A percentile compares a stretch with the other conserved stretches of the same genome.
Evolutionary conservation across 2,888 invertebrate genomes (phyloP).

Genomic region (Maniola hyperantus): DNA sequence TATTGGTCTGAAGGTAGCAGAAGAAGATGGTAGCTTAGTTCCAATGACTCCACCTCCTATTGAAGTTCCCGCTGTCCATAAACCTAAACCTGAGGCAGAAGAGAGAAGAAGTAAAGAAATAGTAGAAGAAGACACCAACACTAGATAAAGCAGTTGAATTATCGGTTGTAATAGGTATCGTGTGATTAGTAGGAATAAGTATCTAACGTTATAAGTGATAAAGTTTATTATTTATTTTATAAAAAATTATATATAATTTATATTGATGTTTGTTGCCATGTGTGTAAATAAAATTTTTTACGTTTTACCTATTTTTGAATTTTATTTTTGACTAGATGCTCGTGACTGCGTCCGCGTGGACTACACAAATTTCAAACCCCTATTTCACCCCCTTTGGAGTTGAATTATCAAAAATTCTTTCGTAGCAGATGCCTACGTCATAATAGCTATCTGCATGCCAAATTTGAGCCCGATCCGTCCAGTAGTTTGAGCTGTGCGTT

Average conservation of each 20-base stretch:
- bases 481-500: too few relatives aligned
- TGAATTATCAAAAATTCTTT: too few relatives aligned
- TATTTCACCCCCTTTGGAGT: too few relatives aligned
- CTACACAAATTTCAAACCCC: too few relatives aligned
- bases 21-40: constrained; percentile 84
- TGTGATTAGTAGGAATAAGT: constrained; percentile 13
- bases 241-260: constrained; percentile 29
- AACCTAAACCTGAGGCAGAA: constrained; percentile 52
- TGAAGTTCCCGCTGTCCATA: constrained; percentile 73
- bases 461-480: too few relatives aligned
- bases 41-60: constrained; percentile 70
- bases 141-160: constrained; percentile 51
- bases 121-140: constrained; percentile 56
- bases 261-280: constrained; percentile 55
- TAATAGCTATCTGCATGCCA: too few relatives aligned
- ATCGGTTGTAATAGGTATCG: constrained; percentile 29
- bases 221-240: constrained; percentile 32
- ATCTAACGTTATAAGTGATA: constrained; percentile 33
- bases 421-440: too few relatives aligned
- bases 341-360: too few relatives aligned
- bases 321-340: background rate
- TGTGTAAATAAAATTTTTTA: constrained; percentile 66
- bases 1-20: constrained; percentile 89
- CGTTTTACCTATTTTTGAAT: constrained; percentile 34
- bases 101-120: constrained; percentile 55